Conservation (phyloP, 2,797 vertebrate species). For the Rhinophrynus dorsalis region DNA sequence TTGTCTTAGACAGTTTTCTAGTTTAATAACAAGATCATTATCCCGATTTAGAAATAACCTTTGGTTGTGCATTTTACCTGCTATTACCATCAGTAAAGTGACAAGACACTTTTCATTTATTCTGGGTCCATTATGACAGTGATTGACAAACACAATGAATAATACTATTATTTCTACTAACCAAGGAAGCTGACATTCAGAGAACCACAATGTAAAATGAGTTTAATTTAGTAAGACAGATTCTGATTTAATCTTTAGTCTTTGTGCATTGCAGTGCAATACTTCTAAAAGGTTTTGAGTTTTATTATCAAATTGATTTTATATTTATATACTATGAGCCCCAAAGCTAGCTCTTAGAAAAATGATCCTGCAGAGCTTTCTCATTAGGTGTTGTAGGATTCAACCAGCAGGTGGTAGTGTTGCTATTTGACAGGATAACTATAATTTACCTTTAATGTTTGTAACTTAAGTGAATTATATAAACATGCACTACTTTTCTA, state of each 20-base stretch:
- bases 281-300: not conserved
- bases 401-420: slow-evolving; percentile 34
- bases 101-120: too few species aligned
- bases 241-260: not conserved
- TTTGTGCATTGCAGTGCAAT: not conserved
- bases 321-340: not conserved
- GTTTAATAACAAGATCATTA: too few species aligned
- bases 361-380: not conserved
- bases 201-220: too few species aligned
- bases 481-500: slow-evolving; percentile 13
- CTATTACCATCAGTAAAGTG: too few species aligned
- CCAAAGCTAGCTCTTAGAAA: not conserved
- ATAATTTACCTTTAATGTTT: not conserved
- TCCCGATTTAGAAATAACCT: too few species aligned
- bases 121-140: too few species aligned
- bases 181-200: too few species aligned
- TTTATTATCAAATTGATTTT: not conserved
- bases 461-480: not conserved
- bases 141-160: too few species aligned
- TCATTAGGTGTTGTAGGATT: not conserved
- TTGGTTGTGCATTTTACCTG: too few species aligned
- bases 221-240: too few species aligned
- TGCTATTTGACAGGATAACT: slow-evolving; percentile 8
- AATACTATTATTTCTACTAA: too few species aligned
- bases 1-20: too few species aligned